Evolutionary conservation across 2,888 invertebrate genomes (phyloP), one percentile per base, ranked within the genome.

Genomic region (Pyrrhosoma nymphula): DNA sequence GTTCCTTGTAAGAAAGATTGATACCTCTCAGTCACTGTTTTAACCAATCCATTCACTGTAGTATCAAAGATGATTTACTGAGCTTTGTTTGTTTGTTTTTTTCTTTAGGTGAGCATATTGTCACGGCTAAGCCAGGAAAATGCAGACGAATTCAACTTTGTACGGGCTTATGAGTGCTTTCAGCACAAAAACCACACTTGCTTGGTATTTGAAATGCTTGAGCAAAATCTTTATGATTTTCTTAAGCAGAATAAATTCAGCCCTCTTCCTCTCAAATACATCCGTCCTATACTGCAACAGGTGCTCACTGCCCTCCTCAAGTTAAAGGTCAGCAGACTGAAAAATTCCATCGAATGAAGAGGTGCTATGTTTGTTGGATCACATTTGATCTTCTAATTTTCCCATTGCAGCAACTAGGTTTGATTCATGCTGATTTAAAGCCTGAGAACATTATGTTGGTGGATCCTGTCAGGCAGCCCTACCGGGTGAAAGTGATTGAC

Each of bases 381-480:
- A n/a, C 56, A 47, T 95, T 88, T 95, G 20, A 88, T 56, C n/a
- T 82, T n/a, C 10, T 4, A 30, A 8, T 95, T 26, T 69, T 91
- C 0, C 35, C 26, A 2, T 14, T 69, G 39, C 20, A 99, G 98
- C 99, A 99, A 98, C 98, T 99, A 97, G 99, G 99, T 96, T 98
- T 99, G 96, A 99, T 99, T 97, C 99, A 99, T 97, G 99, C 99
- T 96, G 99, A 99, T 97, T 97, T 99, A 96, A 99, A 99, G 97
- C 99, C 99, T 35, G 99, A 99, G 97, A 99, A 99, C 97, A 99
- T 99, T 97, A 99, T 99, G 99, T 97, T 99, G 97, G 99, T 99
- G 96, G 99, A 99, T 97, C 99, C 99, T 91, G 98, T 98, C 95
- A 98, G 99, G 96, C 99, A 99, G 97, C 99, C 99, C 0, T 99